Base-by-base conservation (phyloP, 1,140 invertebrate genomes). In the Dendrolimus punctatus region DNA sequence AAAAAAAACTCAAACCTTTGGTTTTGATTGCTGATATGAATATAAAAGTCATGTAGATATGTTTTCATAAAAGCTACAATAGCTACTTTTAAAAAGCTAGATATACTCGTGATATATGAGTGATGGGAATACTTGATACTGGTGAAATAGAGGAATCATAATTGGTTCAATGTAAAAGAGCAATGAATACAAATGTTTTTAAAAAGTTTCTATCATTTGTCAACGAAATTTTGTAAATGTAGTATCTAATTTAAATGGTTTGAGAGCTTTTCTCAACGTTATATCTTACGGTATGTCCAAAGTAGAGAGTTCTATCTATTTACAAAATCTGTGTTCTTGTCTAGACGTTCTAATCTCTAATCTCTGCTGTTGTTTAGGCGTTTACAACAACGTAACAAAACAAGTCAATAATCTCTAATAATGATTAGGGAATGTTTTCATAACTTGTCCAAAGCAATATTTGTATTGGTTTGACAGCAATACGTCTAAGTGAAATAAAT, bases 81-180 rank as follows among this genome's bases (percentile, higher is more conserved):
- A 8, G 68, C 89, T 41, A 80, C 88, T 37, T 92, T 88, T 75
- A 88, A 90, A 5, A 88, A 88, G 67, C 64, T 94, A n/a, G 91
- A 94, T 78, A 85, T 93, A 40, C 76, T 94, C n/a, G 87, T 96
- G 2, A 96, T 95, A 68, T 94, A 92, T 89, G 94, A n/a, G n/a
- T n/a, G n/a, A n/a, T 94, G 48, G 91, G 93, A 58, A 67, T 96
- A 10, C 59, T 82, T 41, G 91, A 92, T 71, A 71, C 62, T 46
- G 95, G 94, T 37, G 83, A 84, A 9, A 94, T 95, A 73, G 94
- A 95, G 80, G 91, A 88, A 55, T 94, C 93, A 6, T 90, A 88
- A 39, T 70, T 95, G 46, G 90, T 91, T 41, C 91, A 93, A 60
- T 95, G 91, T 73, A 94, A 96, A 58, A 86, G 90, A 64, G 71